phyloP scores from a whole-genome alignment of 2,888 invertebrate species.

The Crocallis elinguaria region DNA sequence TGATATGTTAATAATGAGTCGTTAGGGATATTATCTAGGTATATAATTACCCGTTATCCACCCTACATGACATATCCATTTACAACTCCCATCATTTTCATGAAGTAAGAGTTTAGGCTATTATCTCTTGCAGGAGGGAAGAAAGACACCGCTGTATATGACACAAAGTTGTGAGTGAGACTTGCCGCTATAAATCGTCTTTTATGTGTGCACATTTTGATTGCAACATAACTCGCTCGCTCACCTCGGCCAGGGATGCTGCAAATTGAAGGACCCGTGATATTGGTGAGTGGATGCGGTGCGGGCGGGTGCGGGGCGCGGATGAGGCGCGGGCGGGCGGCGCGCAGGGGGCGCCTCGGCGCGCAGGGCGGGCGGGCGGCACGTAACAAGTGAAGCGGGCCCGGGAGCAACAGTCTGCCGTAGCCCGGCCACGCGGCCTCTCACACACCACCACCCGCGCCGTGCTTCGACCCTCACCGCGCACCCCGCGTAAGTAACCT shows the following conservation, averaged over 20 bases:
- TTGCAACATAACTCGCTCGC: slow-evolving; percentile 33
- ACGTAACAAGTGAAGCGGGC: slow-evolving; percentile 84
- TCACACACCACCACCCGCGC: slow-evolving; percentile 67
- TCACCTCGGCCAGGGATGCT: slow-evolving; percentile 72
- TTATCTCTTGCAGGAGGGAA: background rate
- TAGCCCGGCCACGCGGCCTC: slow-evolving; percentile 81
- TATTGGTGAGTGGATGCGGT: slow-evolving; percentile 73
- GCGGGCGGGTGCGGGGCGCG: slow-evolving; percentile 69
- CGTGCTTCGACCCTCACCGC: slow-evolving; percentile 55
- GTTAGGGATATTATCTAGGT: too few species aligned
- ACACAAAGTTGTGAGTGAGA: slow-evolving; percentile 23
- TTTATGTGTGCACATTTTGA: slow-evolving; percentile 40
- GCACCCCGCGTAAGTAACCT: slow-evolving; percentile 73
- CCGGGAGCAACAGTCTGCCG: slow-evolving; percentile 85
- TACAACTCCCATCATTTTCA: too few species aligned
- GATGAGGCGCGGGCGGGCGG: slow-evolving; percentile 56
- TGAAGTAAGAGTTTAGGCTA: too few species aligned
- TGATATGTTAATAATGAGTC: too few species aligned
- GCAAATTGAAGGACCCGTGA: slow-evolving; percentile 74
- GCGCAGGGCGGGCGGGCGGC: slow-evolving; percentile 74
- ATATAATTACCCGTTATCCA: too few species aligned
- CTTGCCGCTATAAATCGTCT: slow-evolving; percentile 34
- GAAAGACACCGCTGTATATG: background rate
- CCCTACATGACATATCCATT: too few species aligned
- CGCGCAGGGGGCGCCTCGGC: slow-evolving; percentile 53